These are phyloP conservation scores for Grus americana DNA, from an alignment of 2,113 vertebrate genomes.

Conservation along the genomic window DNA sequence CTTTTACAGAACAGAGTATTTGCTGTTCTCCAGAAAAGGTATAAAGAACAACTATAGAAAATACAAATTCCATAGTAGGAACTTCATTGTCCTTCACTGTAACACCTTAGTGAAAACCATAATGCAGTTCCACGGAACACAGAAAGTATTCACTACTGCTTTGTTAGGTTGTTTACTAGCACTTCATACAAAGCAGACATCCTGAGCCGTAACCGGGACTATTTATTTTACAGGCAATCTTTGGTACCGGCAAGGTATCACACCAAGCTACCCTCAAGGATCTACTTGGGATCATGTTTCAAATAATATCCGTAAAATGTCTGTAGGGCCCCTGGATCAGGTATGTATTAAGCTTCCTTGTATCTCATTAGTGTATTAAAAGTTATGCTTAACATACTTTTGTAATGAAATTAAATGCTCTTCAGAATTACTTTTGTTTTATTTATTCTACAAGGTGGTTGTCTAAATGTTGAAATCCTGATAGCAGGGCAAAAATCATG, in stretches of 20 bases:
- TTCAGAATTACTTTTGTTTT: background rate
- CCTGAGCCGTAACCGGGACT: background rate
- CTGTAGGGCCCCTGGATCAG: constrained; percentile 94
- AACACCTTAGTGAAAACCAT: background rate
- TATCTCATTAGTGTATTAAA: background rate
- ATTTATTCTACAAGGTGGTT: background rate
- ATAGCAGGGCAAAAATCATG: background rate
- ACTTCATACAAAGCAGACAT: no score
- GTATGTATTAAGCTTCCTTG: constrained; percentile 62
- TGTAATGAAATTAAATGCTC: background rate
- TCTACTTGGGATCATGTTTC: constrained; percentile 93
- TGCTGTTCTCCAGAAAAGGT: background rate
- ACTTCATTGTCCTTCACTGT: background rate
- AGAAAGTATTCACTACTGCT: background rate
- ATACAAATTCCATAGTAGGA: background rate
- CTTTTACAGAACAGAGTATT: background rate
- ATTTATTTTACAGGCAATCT: constrained; percentile 80
- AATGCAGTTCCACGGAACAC: background rate
- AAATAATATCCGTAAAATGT: constrained; percentile 93
- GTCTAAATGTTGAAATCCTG: background rate
- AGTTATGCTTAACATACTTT: background rate
- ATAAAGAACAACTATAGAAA: background rate
- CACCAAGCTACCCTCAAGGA: constrained; percentile 93
- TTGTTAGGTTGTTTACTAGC: background rate
- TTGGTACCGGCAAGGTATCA: constrained; percentile 91